These are phyloP conservation scores for Eidolon helvum DNA, from an alignment of 2,113 vertebrate species.

Conservation along the genomic window DNA sequence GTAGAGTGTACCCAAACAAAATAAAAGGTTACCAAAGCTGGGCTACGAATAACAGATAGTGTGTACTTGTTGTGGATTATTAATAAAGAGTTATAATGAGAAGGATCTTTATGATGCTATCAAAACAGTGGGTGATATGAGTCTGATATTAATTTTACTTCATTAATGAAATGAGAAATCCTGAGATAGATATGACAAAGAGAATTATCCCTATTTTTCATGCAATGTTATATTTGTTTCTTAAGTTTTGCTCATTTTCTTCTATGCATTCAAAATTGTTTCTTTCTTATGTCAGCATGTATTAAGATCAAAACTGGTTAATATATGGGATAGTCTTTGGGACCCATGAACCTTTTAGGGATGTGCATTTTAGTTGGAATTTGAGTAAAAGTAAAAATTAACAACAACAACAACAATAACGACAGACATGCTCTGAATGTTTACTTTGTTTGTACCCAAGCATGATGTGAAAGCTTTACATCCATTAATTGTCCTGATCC, in stretches of 20 bases:
- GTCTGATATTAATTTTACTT: not conserved
- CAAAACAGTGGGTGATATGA: not conserved
- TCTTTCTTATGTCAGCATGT: not conserved
- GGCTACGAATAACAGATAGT: not conserved
- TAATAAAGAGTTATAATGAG: not conserved
- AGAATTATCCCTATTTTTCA: not conserved
- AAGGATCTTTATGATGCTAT: not conserved
- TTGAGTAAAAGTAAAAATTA: not conserved
- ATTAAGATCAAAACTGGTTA: not conserved
- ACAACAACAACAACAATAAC: not conserved
- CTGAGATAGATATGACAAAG: not conserved
- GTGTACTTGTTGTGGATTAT: no score
- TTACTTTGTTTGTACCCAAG: not conserved
- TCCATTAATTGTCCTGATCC: not conserved
- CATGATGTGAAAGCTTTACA: not conserved
- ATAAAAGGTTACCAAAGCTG: not conserved
- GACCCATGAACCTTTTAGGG: not conserved
- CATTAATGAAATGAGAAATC: not conserved
- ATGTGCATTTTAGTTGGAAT: not conserved
- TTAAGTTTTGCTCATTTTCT: not conserved
- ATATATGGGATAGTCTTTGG: not conserved
- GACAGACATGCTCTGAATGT: no score
- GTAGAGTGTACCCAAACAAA: not conserved
- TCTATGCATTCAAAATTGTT: not conserved
- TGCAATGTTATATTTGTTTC: not conserved